phyloP scores from a whole-genome alignment of 2,797 vertebrate species.

The Amazona finschi region DNA sequence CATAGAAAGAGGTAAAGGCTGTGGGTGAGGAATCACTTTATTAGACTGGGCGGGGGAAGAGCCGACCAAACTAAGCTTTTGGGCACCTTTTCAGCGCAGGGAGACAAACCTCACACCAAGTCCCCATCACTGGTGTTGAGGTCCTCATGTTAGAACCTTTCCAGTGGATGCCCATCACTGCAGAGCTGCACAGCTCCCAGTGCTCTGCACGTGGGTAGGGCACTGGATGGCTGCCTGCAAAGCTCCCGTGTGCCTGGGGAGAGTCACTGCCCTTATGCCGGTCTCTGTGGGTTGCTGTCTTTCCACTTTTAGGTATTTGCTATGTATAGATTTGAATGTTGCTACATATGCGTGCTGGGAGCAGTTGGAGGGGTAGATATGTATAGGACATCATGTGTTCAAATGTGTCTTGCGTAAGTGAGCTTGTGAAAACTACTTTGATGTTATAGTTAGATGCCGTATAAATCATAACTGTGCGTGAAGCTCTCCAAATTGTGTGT shows the following conservation, averaged over 20 bases:
- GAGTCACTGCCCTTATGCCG: not conserved
- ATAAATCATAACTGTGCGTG: not conserved
- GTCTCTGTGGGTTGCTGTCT: not conserved
- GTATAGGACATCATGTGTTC: not conserved
- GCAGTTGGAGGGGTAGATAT: not conserved
- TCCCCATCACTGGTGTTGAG: fast-evolving
- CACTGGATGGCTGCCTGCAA: not conserved
- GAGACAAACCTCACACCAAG: not conserved
- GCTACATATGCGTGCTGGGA: not conserved
- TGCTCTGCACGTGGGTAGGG: not conserved
- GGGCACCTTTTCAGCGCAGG: fast-evolving
- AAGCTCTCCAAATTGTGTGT: not conserved
- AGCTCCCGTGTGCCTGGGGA: not conserved
- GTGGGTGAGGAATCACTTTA: not conserved
- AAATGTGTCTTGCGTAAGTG: not conserved
- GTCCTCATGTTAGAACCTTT: not conserved
- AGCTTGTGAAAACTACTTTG: not conserved
- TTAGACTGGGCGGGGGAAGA: no score
- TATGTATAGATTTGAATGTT: not conserved
- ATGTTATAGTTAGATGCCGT: not conserved
- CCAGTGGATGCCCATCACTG: not conserved
- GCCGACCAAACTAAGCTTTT: not conserved
- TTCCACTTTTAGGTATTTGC: not conserved
- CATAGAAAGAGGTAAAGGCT: not conserved
- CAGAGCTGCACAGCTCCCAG: fast-evolving